A percentile compares a stretch with the other conserved stretches of the same genome.
phyloP scores from a whole-genome alignment of 2,888 invertebrate species.

The Luffia ferchaultella region DNA sequence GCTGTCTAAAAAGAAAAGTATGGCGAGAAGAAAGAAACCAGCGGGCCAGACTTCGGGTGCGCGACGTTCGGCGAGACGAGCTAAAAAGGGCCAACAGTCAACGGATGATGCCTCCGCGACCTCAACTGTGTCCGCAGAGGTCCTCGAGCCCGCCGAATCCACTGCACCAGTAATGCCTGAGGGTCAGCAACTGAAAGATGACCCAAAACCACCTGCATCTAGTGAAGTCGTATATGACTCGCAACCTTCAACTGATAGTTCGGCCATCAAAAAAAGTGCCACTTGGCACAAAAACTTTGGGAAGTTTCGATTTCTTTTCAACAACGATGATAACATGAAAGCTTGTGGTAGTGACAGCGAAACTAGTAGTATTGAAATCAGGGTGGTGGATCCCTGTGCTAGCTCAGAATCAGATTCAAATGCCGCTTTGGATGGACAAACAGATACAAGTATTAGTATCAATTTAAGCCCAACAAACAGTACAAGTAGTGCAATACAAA shows the following conservation, averaged over 20 bases:
- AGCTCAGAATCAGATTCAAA: slow-evolving; percentile 61
- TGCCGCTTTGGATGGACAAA: slow-evolving; percentile 40
- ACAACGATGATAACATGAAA: slow-evolving; percentile 41
- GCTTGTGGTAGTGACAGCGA: slow-evolving; percentile 60
- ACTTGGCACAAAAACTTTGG: slow-evolving; percentile 65
- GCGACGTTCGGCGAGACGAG: slow-evolving; percentile 43
- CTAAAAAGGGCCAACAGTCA: slow-evolving; percentile 24
- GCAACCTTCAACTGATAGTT: slow-evolving; percentile 26
- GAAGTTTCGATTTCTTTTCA: slow-evolving; percentile 60
- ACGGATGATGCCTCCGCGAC: slow-evolving; percentile 9
- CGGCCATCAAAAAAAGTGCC: slow-evolving; percentile 22
- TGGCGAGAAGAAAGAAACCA: slow-evolving; percentile 56
- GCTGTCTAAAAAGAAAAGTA: slow-evolving; percentile 25
- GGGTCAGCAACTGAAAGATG: slow-evolving; percentile 3
- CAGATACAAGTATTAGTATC: slow-evolving; percentile 26
- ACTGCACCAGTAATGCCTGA: background rate
- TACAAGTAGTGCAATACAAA: slow-evolving; percentile 19
- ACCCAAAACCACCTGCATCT: slow-evolving; percentile 17
- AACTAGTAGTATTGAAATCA: slow-evolving; percentile 54
- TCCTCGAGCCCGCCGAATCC: background rate
- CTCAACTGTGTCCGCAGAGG: slow-evolving; percentile 14
- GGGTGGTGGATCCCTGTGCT: slow-evolving; percentile 45
- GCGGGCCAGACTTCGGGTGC: slow-evolving; percentile 27
- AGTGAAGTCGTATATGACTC: slow-evolving; percentile 5
- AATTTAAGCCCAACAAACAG: background rate